Evolutionary conservation across 1,140 invertebrate genomes (phyloP), one percentile per base, ranked within the genome.

Genomic region (Tachypleus tridentatus): DNA sequence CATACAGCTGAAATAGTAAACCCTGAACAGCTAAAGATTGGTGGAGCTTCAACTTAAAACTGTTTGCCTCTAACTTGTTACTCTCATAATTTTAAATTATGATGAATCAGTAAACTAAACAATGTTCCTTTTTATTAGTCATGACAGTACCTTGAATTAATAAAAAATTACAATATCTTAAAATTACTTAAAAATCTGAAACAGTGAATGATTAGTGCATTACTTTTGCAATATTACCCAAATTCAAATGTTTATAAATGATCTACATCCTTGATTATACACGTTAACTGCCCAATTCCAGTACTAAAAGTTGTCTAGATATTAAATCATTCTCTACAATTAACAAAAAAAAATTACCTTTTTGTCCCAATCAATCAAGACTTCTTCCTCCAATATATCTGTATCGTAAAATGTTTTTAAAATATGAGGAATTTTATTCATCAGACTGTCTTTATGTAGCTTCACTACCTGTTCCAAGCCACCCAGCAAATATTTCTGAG

Each of bases 311-410:
- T 49, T 9, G 49, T 11, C 4, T 11, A 10, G 3, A n/a, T 47
- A 60, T 61, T 6, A 49, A 51, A 8, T n/a, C 59, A 66, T 5
- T 4, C 3, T 6, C 53, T 29, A 8, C 61, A 8, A 57, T 54
- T 57, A n/a, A n/a, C 63, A 64, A 49, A 49, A 8, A 3, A 56
- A 11, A 51, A 61, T 88, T 64, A 86, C 89, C 81, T 98, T 98
- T 66, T 86, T 87, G 3, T 86, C 86, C 95, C 95, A 98, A 57
- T 96, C 93, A n/a, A 97, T 78, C 64, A 98, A 81, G 47, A 87
- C 87, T 72, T 92, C 89, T 75, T 99, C 97, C 67, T 95, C 93
- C 67, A 98, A 79, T 71, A 99, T 91, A 78, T 99, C 97, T 69
- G 79, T 73, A 78, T 99, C 96, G 77, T 99, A 99, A 72, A 99